Base-by-base conservation (phyloP, 2,113 vertebrate genomes). In the Athene noctua region DNA sequence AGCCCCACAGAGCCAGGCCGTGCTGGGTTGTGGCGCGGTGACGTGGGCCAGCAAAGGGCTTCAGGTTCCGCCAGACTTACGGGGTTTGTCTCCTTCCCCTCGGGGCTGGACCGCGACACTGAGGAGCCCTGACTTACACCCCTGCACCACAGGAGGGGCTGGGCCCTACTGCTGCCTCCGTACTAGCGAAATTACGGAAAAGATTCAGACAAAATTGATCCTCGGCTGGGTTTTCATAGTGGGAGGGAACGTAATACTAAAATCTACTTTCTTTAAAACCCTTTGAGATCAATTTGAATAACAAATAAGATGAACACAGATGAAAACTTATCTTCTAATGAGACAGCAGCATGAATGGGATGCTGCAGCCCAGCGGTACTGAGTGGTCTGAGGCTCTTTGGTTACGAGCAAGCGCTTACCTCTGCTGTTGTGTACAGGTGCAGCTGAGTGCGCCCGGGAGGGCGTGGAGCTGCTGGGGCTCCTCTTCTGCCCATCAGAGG, bases 1-100 rank as follows among this genome's bases (percentile, higher is more conserved):
- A 13, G 66, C 40, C 52, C 42, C 7, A 0, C 6, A 3, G 5
- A n/a, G 30, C n/a, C 15, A 0, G 7, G 5, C 29, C 3, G 12
- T 26, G 49, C 51, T 22, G 34, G 14, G 13, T 29, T 7, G 19
- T 6, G 12, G n/a, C 11, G 42, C 1, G 6, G 11, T 8, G 66
- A 20, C 15, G 4, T 9, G 25, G 20, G 5, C 6, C 22, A 32
- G 47, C 47, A 15, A 9, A 3, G 8, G 55, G 23, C 42, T 47
- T 27, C 0, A 5, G 40, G n/a, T 15, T 55, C 14, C 9, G 4
- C 2, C 4, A 23, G 75, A 4, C 40, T 23, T 15, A 5, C 0
- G 6, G 15, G 19, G 5, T 40, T 23, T 55, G 23, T 10, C n/a
- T 34, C 5, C 1, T 14, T 38, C 74, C 61, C 27, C 19, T 4